These are phyloP conservation scores for Iguana delicatissima DNA, from an alignment of 2,797 vertebrate genomes.

Conservation along the genomic window DNA sequence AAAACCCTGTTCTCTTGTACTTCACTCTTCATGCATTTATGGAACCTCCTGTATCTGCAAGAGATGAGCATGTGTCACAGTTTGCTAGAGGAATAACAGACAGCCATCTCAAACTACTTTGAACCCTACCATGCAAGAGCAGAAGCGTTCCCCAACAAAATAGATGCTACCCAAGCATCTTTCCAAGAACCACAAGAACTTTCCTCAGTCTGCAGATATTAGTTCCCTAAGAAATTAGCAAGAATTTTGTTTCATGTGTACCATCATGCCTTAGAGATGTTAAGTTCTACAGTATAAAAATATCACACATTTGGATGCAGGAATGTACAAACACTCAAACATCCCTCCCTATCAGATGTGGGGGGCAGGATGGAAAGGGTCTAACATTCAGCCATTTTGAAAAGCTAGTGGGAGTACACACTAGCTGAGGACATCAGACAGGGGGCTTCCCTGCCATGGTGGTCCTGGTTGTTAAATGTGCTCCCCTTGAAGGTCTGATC, in stretches of 20 bases:
- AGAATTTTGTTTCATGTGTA: too few species aligned
- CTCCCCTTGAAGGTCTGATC: too few species aligned
- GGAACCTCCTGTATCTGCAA: background rate
- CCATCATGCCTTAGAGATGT: too few species aligned
- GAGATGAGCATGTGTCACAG: too few species aligned
- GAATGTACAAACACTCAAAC: background rate
- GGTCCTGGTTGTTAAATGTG: too few species aligned
- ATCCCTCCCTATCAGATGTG: too few species aligned
- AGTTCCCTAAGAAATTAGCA: background rate
- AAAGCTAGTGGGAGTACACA: too few species aligned
- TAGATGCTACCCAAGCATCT: background rate
- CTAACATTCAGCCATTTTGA: too few species aligned
- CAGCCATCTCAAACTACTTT: background rate
- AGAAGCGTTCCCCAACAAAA: too few species aligned
- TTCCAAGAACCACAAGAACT: background rate
- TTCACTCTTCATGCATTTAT: background rate
- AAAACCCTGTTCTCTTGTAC: background rate
- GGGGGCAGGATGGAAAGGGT: too few species aligned
- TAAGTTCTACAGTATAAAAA: background rate
- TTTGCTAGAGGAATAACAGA: background rate
- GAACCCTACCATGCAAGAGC: background rate
- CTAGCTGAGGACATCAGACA: too few species aligned
- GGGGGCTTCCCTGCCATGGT: too few species aligned
- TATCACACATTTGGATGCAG: background rate
- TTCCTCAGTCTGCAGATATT: background rate